Evolutionary conservation across 1,140 invertebrate genomes (phyloP).

Genomic region (Bombus impatiens): DNA sequence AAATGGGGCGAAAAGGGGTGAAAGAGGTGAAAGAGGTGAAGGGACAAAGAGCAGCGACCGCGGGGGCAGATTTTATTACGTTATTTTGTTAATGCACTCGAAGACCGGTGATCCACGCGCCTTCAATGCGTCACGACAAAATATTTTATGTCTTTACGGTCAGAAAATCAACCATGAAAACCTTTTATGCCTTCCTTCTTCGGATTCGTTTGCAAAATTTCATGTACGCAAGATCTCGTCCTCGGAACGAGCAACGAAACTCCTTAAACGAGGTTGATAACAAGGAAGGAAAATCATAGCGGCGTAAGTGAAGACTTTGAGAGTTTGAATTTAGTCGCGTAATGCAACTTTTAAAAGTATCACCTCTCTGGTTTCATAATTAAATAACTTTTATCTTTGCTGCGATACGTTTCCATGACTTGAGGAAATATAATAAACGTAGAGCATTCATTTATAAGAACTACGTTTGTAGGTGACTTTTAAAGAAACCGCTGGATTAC

Average conservation of each 20-base stretch:
- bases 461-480: background rate
- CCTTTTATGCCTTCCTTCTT: slow-evolving; percentile 67
- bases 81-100: slow-evolving; percentile 81
- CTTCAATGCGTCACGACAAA: slow-evolving; percentile 47
- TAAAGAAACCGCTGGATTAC: background rate
- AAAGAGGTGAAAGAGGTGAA: background rate
- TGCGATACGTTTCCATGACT: background rate
- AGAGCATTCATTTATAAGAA: background rate
- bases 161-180: slow-evolving; percentile 70
- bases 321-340: background rate
- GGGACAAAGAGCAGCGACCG: slow-evolving; percentile 25
- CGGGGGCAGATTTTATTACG: slow-evolving; percentile 79
- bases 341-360: background rate
- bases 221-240: slow-evolving; percentile 20
- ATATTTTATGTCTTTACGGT: slow-evolving; percentile 66
- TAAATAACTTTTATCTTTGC: background rate
- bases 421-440: background rate
- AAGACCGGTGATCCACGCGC: slow-evolving; percentile 41
- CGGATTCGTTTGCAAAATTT: slow-evolving; percentile 23
- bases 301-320: background rate
- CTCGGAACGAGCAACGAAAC: background rate
- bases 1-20: background rate
- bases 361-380: no score
- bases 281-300: background rate
- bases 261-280: no score